Base-by-base conservation (phyloP, 2,888 invertebrate species). In the Saturnia japonica region DNA sequence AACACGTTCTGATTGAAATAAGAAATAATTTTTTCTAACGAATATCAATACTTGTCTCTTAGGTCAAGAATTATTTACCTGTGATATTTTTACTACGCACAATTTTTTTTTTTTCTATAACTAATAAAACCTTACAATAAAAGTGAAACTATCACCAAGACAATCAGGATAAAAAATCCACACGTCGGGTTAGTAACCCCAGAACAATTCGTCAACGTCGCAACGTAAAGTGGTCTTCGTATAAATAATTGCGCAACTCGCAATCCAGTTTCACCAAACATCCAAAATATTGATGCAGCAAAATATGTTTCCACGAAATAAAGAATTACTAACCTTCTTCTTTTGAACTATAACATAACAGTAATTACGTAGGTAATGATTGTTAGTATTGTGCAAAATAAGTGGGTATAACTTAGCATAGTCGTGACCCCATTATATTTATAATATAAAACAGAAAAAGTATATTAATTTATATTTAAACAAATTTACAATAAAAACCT, bases 151-250 rank as follows among this genome's bases (percentile, higher is more conserved):
- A 34, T 12, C 64, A 40, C 40, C 1, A 34, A 40, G n/a, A 40
- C 19, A 64, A 64, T 64, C 54, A 45, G 64, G 40, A 71, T 68
- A 67, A 71, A 71, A 69, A 60, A 71, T 60, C 57, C 67, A 66
- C 47, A 62, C 68, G 68, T 73, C 76, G 79, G 85, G 84, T 85
- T 80, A 84, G 78, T 83, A 87, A 83, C 88, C 88, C 78, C 60
- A 40, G 68, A 75, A 77, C 78, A 78, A 88, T 88, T 84, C 76
- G 86, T 85, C 84, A 84, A 85, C 84, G 84, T 86, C 82, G 77
- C 78, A 71, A 75, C 68, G 9, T 75, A 81, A 81, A 79, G 73
- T 76, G 73, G 75, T 79, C 82, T 81, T 85, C 82, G 78, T 75
- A 76, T 78, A 81, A 81, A 82, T 82, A 78, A 78, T 89, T 87